Percentiles rank a stretch among this genome's conserved stretches.
Conservation (phyloP, 2,888 invertebrate genomes). For the Dasysyrphus albostriatus region DNA sequence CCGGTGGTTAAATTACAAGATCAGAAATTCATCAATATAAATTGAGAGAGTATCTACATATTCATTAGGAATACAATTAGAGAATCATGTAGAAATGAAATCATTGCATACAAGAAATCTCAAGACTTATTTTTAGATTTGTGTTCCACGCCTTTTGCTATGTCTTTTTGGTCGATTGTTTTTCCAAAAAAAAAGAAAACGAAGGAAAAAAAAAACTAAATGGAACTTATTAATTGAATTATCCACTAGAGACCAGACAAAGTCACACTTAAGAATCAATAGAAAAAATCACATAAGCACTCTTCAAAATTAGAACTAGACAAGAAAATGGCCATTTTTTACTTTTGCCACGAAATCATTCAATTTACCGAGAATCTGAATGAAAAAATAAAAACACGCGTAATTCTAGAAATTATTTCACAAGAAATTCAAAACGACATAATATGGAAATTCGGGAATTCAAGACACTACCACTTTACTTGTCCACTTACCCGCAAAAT, state of each 20-base stretch:
- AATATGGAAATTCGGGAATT: neutral
- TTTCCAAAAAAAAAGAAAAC: slow-evolving; percentile 29
- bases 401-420: neutral
- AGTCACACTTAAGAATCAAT: slow-evolving; percentile 19
- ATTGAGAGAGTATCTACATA: neutral
- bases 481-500: slow-evolving; percentile 82
- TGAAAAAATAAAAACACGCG: neutral
- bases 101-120: neutral
- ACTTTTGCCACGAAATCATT: slow-evolving; percentile 27
- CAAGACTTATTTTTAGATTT: slow-evolving; percentile 63
- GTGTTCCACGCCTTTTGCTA: neutral
- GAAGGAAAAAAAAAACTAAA: neutral
- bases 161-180: neutral
- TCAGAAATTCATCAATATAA: slow-evolving; percentile 22
- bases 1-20: slow-evolving; percentile 9
- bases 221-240: slow-evolving; percentile 46
- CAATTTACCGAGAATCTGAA: neutral
- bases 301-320: neutral
- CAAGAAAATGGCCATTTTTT: neutral
- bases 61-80: neutral
- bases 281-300: slow-evolving; percentile 19
- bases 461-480: neutral
- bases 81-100: neutral
- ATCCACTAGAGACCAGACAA: slow-evolving; percentile 8
- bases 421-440: neutral